A percentile compares a stretch with the other conserved stretches of the same genome.
phyloP scores from a whole-genome alignment of 1,140 invertebrate species.

The Tachypleus tridentatus region DNA sequence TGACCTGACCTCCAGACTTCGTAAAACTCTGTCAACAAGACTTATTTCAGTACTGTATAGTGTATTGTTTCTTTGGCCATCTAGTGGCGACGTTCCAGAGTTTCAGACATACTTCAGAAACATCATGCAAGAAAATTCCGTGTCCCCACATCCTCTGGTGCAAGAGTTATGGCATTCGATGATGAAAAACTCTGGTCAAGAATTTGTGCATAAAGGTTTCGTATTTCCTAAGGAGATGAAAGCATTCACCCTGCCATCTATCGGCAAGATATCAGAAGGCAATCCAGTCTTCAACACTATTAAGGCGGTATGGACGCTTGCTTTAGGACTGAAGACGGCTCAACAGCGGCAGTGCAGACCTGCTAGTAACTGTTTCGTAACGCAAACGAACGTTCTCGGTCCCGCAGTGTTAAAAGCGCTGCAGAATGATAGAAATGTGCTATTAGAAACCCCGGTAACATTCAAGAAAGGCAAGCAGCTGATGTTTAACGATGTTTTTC shows the following conservation, averaged over 20 bases:
- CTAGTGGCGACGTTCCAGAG: not conserved
- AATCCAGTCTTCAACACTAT: slow-evolving; percentile 13
- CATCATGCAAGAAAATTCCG: not conserved
- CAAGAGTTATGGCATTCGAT: slow-evolving; percentile 5
- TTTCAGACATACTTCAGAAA: not conserved
- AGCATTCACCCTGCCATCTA: not conserved
- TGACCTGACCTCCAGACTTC: too few relatives aligned
- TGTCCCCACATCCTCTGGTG: slow-evolving; percentile 9
- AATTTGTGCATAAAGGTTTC: too few relatives aligned
- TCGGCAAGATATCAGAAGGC: not conserved
- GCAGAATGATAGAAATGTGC: too few relatives aligned
- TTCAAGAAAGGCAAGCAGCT: too few relatives aligned
- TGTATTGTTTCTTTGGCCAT: too few relatives aligned
- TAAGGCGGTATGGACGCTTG: slow-evolving; percentile 20
- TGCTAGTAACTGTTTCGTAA: slow-evolving; percentile 13
- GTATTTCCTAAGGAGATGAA: not conserved
- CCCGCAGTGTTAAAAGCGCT: too few relatives aligned
- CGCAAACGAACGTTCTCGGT: too few relatives aligned
- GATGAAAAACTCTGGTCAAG: not conserved
- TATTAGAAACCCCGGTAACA: too few relatives aligned
- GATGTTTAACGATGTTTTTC: too few relatives aligned
- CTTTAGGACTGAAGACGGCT: slow-evolving; percentile 13
- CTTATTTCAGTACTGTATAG: too few relatives aligned
- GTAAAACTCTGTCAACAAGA: too few relatives aligned
- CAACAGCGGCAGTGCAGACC: slow-evolving; percentile 13